Conservation (phyloP, 2,113 vertebrate species). For the Lycaon pictus region DNA sequence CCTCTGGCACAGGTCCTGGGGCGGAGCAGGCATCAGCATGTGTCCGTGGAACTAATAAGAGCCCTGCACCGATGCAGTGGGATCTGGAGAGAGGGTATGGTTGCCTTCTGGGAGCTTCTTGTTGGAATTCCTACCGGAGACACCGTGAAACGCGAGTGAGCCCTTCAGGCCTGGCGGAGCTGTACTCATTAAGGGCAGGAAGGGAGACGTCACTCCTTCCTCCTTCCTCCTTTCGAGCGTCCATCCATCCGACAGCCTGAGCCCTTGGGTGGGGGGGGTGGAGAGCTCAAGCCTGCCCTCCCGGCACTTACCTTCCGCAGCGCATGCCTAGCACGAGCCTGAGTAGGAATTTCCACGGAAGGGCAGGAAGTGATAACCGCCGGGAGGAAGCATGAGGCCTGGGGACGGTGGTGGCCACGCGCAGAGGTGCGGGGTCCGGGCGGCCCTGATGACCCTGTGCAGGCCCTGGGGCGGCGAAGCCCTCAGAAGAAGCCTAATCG, state of each 20-base stretch:
- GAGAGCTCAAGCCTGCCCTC: background rate
- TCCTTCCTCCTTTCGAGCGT: background rate
- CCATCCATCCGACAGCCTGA: background rate
- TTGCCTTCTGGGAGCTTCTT: background rate
- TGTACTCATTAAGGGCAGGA: background rate
- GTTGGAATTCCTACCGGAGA: background rate
- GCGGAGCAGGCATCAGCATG: background rate
- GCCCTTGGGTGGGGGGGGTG: background rate
- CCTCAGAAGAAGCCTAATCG: fast-evolving
- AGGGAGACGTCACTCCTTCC: background rate
- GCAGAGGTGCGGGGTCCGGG: fast-evolving
- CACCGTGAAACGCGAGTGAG: background rate
- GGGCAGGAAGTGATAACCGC: background rate
- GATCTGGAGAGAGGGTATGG: background rate
- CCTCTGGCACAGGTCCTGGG: background rate
- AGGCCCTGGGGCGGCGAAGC: background rate
- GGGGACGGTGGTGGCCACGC: fast-evolving
- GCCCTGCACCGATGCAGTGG: background rate
- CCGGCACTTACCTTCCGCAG: background rate
- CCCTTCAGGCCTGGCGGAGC: background rate
- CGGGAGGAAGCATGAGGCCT: background rate
- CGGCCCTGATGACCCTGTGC: fast-evolving
- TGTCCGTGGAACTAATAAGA: background rate
- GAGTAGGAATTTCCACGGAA: background rate
- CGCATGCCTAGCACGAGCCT: fast-evolving